A percentile compares a stretch with the other conserved stretches of the same genome.
Conservation (phyloP, 2,888 invertebrate species). For the Euclidia mi region DNA sequence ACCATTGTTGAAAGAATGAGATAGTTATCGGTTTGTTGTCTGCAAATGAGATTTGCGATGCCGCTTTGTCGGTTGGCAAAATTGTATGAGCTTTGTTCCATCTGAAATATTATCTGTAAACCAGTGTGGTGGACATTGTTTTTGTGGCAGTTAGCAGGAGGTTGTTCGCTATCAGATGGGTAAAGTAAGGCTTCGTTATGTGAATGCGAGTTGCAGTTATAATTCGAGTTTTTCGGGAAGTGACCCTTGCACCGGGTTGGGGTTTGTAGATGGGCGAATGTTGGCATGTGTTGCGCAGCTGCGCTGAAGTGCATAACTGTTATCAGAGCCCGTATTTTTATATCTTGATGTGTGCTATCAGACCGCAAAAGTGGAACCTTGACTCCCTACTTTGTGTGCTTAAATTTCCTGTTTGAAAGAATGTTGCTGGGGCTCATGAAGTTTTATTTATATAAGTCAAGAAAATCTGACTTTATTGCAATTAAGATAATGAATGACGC, state of each 20-base stretch:
- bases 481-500: no score
- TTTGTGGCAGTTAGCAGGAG: slow-evolving; percentile 66
- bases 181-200: slow-evolving; percentile 54
- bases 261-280: slow-evolving; percentile 22
- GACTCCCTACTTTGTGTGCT: no score
- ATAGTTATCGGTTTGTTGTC: slow-evolving; percentile 88
- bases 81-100: slow-evolving; percentile 85
- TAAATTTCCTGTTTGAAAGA: no score
- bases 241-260: slow-evolving; percentile 53
- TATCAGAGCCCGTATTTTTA: slow-evolving; percentile 7
- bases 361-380: not conserved
- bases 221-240: slow-evolving; percentile 55
- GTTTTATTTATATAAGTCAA: no score
- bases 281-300: slow-evolving; percentile 18
- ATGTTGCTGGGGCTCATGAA: no score
- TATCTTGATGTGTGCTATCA: slow-evolving; percentile 10
- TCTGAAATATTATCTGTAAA: slow-evolving; percentile 77
- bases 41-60: slow-evolving; percentile 89
- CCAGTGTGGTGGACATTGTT: slow-evolving; percentile 71
- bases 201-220: slow-evolving; percentile 44
- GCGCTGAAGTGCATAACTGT: slow-evolving; percentile 28
- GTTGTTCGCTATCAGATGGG: slow-evolving; percentile 70
- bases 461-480: no score
- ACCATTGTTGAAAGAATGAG: slow-evolving; percentile 89
- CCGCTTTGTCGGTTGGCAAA: slow-evolving; percentile 85